phyloP scores from a whole-genome alignment of 2,888 invertebrate species.

The Thalpophila matura region DNA sequence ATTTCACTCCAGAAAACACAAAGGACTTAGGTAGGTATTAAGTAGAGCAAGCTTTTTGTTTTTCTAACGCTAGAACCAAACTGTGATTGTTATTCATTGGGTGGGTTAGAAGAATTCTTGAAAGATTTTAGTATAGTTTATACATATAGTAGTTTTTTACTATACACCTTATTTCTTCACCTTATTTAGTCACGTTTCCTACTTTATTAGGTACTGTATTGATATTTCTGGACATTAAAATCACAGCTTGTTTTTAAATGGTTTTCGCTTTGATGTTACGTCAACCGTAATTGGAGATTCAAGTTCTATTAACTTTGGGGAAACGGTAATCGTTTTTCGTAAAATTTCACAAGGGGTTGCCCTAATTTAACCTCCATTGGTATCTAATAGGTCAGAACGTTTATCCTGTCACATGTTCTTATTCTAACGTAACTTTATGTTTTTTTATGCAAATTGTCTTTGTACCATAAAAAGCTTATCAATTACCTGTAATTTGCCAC shows the following conservation, averaged over 20 bases:
- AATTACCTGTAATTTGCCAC: constrained; percentile 32
- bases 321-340: background rate
- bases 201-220: too few species aligned
- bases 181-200: too few species aligned
- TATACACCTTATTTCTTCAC: too few species aligned
- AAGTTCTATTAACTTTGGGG: background rate
- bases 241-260: background rate
- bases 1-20: background rate
- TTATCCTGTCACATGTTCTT: background rate
- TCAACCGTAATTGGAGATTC: constrained; percentile 1
- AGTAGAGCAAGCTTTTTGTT: background rate
- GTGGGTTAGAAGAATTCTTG: background rate
- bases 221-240: constrained; percentile 7
- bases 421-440: background rate
- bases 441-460: constrained; percentile 20
- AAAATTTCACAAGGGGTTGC: background rate
- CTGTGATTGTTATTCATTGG: background rate
- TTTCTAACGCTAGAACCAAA: background rate
- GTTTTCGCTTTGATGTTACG: background rate
- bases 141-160: too few species aligned
- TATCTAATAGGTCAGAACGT: background rate
- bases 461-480: constrained; percentile 12
- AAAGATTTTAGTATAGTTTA: background rate
- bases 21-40: background rate
- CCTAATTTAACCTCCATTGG: background rate